Evolutionary conservation across 2,888 invertebrate species (phyloP).

Genomic region (Drosophila borealis): DNA sequence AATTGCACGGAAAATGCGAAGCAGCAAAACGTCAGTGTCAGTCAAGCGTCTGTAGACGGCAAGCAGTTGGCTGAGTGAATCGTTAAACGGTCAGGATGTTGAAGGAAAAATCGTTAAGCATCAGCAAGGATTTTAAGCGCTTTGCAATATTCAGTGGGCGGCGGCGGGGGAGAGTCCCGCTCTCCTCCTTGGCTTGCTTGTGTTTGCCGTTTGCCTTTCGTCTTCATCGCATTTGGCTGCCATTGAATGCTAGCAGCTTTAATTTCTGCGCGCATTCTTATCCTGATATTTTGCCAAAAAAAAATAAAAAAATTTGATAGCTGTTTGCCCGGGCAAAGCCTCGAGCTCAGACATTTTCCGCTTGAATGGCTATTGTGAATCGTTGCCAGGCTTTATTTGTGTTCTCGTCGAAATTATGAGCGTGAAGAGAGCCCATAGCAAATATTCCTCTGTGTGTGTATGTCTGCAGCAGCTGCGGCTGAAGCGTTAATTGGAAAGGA

Average conservation of each 20-base stretch:
- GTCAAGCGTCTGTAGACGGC: conserved; percentile 27
- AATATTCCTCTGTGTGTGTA: conserved; percentile 21
- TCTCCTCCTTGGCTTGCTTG: conserved; percentile 15
- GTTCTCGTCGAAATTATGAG: conserved; percentile 37
- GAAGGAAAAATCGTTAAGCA: conserved; percentile 58
- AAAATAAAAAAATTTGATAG: conserved; percentile 30
- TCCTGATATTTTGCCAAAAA: conserved; percentile 7
- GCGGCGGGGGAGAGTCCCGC: neutral
- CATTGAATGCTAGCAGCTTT: conserved; percentile 36
- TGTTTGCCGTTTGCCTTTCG: conserved; percentile 1
- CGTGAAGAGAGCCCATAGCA: conserved; percentile 29
- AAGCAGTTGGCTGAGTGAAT: conserved; percentile 37
- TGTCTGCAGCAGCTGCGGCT: conserved; percentile 20
- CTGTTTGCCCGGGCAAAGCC: conserved; percentile 34
- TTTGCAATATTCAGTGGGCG: conserved; percentile 25
- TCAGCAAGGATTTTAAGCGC: conserved; percentile 45
- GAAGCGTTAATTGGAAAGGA: conserved; percentile 23
- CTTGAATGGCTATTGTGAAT: conserved; percentile 66
- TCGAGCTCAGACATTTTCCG: conserved; percentile 56
- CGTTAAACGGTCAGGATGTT: conserved; percentile 34
- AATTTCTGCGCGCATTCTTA: conserved; percentile 33
- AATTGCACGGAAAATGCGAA: conserved; percentile 55
- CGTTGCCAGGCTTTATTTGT: conserved; percentile 37
- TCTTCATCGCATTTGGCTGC: neutral
- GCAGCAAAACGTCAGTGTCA: conserved; percentile 48